These are phyloP conservation scores for Drosophila prosaltans DNA, from an alignment of 1,140 invertebrate species.

Conservation along the genomic window DNA sequence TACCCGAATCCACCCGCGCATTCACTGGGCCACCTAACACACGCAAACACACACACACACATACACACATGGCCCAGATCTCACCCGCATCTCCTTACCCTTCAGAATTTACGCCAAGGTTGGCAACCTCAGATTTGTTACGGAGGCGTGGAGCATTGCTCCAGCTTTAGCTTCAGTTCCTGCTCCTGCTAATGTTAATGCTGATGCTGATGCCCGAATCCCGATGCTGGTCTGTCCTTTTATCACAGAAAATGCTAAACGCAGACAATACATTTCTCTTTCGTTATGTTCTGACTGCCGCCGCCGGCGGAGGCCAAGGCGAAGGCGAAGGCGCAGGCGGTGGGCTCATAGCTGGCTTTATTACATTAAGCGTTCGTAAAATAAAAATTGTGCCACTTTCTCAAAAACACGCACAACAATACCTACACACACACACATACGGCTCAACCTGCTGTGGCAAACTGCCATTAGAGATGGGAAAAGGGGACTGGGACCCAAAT, in stretches of 20 bases:
- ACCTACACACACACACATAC: slow-evolving; percentile 19
- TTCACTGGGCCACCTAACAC: slow-evolving; percentile 47
- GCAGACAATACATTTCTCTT: slow-evolving; percentile 70
- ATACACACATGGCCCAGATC: neutral
- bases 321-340: no score
- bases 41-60: slow-evolving; percentile 46
- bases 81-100: neutral
- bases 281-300: slow-evolving; percentile 29
- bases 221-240: slow-evolving; percentile 40
- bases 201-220: slow-evolving; percentile 1
- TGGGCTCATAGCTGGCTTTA: slow-evolving; percentile 67
- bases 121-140: slow-evolving; percentile 74
- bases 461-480: slow-evolving; percentile 64
- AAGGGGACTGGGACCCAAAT: slow-evolving; percentile 44
- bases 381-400: slow-evolving; percentile 82
- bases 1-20: slow-evolving; percentile 4
- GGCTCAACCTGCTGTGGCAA: slow-evolving; percentile 74
- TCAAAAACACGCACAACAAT: slow-evolving; percentile 80
- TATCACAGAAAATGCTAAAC: slow-evolving; percentile 77
- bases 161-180: slow-evolving; percentile 35
- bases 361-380: slow-evolving; percentile 81
- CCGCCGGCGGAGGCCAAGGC: neutral
- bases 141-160: slow-evolving; percentile 40
- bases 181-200: slow-evolving; percentile 7
- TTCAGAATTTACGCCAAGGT: slow-evolving; percentile 33